Percentiles rank a stretch among this genome's conserved stretches.
phyloP scores from a whole-genome alignment of 2,888 invertebrate genomes.

The Drosophila demipolita region DNA sequence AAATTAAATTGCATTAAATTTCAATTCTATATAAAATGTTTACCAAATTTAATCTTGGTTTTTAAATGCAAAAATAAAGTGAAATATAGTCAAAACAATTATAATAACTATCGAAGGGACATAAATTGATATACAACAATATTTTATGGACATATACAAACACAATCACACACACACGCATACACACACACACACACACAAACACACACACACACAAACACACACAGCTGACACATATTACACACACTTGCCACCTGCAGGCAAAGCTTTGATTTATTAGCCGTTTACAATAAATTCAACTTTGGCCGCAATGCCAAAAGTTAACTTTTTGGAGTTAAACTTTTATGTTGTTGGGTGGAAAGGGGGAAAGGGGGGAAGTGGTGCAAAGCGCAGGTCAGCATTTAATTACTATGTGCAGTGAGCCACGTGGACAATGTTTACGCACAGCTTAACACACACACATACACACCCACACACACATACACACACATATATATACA shows the following conservation, averaged over 20 bases:
- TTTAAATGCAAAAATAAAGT: not conserved
- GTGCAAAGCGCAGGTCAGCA: conserved; percentile 5
- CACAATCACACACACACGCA: too few species aligned
- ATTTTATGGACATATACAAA: not conserved
- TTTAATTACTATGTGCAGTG: conserved; percentile 57
- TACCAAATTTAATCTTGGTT: not conserved
- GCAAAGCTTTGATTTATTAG: conserved; percentile 3
- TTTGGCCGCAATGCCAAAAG: conserved; percentile 7
- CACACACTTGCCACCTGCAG: not conserved
- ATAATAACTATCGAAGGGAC: not conserved
- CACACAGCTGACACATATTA: not conserved
- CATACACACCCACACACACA: conserved; percentile 21
- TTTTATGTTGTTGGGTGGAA: conserved; percentile 9
- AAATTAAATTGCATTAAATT: not conserved
- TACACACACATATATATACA: conserved; percentile 9
- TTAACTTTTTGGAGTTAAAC: not conserved
- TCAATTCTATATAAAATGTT: not conserved
- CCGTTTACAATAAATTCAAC: conserved; percentile 18
- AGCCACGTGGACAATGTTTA: conserved; percentile 65
- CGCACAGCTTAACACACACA: conserved; percentile 31
- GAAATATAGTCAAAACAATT: not conserved
- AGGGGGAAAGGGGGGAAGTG: not conserved
- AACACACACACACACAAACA: not conserved
- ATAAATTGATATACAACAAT: not conserved
- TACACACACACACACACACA: too few species aligned